phyloP scores from a whole-genome alignment of 2,113 vertebrate genomes.

The Ifrita kowaldi region DNA sequence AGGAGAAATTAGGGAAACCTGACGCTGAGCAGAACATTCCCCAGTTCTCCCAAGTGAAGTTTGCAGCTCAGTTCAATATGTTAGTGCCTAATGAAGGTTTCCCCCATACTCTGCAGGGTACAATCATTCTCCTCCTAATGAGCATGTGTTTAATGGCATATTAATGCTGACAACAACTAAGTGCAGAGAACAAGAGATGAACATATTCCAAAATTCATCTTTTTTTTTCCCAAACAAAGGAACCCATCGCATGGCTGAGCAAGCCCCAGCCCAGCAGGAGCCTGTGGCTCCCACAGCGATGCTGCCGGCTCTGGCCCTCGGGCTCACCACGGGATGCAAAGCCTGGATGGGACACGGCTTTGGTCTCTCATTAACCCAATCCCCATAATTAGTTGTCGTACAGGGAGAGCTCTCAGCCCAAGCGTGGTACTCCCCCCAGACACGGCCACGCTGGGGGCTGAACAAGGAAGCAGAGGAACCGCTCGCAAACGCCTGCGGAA shows the following conservation, averaged over 20 bases:
- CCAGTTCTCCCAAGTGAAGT: constrained; percentile 25
- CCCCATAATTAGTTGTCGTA: accelerated
- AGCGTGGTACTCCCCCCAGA: accelerated
- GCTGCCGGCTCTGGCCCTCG: not conserved
- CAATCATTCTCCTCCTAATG: constrained; percentile 41
- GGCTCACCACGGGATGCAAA: not conserved
- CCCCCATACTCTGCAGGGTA: constrained; percentile 47
- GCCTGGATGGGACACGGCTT: accelerated
- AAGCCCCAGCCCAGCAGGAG: not conserved
- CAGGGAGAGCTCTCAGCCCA: not conserved
- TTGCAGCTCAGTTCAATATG: constrained; percentile 31
- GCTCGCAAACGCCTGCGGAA: accelerated
- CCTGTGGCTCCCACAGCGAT: not conserved
- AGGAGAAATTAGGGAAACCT: not conserved
- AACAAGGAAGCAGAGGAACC: not conserved
- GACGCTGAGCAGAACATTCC: not conserved
- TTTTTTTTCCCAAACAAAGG: not conserved
- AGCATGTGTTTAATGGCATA: constrained; percentile 47
- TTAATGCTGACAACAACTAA: constrained; percentile 54
- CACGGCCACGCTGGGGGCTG: accelerated
- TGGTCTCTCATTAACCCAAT: not conserved
- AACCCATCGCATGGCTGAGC: not conserved
- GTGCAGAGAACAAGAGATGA: constrained; percentile 8
- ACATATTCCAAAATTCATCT: not conserved
- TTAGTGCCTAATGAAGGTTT: constrained; percentile 52